Base-by-base conservation (phyloP, 1,140 invertebrate genomes). In the Drosophila kikkawai region DNA sequence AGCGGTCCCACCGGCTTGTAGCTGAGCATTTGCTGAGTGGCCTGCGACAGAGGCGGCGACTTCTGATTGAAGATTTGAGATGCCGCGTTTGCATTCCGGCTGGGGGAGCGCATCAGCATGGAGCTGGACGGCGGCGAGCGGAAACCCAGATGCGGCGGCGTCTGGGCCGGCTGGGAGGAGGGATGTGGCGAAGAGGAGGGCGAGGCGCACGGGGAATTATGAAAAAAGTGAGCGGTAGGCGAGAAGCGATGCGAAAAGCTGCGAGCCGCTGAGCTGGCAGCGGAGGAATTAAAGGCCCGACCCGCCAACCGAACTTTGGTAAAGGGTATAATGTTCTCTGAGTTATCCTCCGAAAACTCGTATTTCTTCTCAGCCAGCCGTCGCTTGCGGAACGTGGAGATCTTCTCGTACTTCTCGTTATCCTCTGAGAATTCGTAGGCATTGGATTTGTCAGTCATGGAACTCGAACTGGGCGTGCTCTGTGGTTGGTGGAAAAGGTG, bases 281-380 rank as follows among this genome's bases (percentile, higher is more conserved):
- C 22, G 2, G 83, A 77, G 4, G 83, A 42, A 57, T 69, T 83
- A 26, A 88, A 88, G 1, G 85, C 74, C 32, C 86, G 80, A 22
- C 75, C 85, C 15, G 86, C 83, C 11, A 73, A 75, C 4, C 91
- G 82, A 91, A 92, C 82, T 58, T 92, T 92, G 5, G 91, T 96
- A 90, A 96, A 97, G 45, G 96, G 96, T 76, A 97, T 95, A 66
- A 97, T 97, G 92, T 97, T 97, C 91, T 97, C 96, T 7, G 96
- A 96, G 88, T 97, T 97, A 79, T 97, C 97, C 64, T 97, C 97
- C 5, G 96, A 96, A 80, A 98, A 97, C 90, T 98, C 97, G 87
- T 98, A 98, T 87, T 98, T 98, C 92, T 98, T 98, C 83, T 98
- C 97, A 0, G 97, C 97, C 36, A 98, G 92, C 4, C 97, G 94